These are phyloP conservation scores for Sebastes kiyomatsui DNA, from an alignment of 2,797 vertebrate genomes.

Conservation along the genomic window DNA sequence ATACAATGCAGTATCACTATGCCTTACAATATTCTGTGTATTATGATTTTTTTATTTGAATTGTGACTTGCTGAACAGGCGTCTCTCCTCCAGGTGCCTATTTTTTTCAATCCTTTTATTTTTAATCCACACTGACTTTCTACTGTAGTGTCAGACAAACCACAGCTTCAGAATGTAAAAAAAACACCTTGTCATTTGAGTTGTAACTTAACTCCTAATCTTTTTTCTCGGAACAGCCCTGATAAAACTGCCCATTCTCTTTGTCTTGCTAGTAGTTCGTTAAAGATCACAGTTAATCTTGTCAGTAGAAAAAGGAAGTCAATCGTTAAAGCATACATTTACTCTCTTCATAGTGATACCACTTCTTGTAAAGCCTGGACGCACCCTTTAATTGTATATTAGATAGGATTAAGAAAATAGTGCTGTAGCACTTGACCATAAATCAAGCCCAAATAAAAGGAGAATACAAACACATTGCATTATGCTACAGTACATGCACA, in stretches of 20 bases:
- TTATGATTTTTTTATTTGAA: neutral
- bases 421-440: neutral
- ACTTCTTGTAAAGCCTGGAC: neutral
- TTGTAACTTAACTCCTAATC: neutral
- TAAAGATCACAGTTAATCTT: conserved; percentile 5
- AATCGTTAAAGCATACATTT: neutral
- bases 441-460: neutral
- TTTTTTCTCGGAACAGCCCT: neutral
- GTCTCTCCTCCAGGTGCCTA: neutral
- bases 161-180: neutral
- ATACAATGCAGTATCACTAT: neutral
- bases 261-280: conserved; percentile 12
- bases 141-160: neutral
- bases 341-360: neutral
- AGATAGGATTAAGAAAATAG: neutral
- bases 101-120: neutral
- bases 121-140: neutral
- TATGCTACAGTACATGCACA: neutral
- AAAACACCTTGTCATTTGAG: neutral
- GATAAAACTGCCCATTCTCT: conserved; percentile 2
- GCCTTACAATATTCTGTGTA: neutral
- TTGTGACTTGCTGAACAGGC: neutral
- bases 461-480: neutral
- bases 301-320: conserved; percentile 39
- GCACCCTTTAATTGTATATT: neutral